Evolutionary conservation across 2,888 invertebrate species (phyloP).

Genomic region (Operophtera brumata): DNA sequence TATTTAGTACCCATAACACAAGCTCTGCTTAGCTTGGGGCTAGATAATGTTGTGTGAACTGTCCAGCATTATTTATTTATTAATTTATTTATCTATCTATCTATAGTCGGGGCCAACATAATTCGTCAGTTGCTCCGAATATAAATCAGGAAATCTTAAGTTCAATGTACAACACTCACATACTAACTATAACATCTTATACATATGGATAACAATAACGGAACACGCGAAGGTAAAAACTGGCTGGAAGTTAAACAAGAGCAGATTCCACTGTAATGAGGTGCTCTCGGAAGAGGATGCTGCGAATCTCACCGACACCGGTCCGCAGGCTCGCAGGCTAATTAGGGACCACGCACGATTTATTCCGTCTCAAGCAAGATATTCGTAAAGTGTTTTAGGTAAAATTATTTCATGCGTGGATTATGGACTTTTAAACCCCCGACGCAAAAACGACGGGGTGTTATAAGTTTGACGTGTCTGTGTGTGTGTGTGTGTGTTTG

Average conservation of each 20-base stretch:
- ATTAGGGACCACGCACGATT: constrained; percentile 23
- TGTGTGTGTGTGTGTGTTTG: too few species aligned
- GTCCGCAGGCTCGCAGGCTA: constrained; percentile 29
- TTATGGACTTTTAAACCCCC: not conserved
- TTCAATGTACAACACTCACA: not conserved
- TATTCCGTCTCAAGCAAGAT: constrained; percentile 14
- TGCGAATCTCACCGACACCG: constrained; percentile 36
- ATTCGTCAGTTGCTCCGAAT: too few species aligned
- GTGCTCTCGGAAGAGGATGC: constrained; percentile 43
- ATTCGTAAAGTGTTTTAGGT: constrained; percentile 12
- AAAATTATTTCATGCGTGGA: constrained; percentile 9
- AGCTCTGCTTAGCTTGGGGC: too few species aligned
- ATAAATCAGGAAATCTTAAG: not conserved
- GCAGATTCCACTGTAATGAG: constrained; percentile 72
- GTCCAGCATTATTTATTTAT: too few species aligned
- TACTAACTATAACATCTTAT: not conserved
- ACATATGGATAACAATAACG: constrained; percentile 24
- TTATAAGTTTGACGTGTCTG: too few species aligned
- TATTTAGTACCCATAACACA: too few species aligned
- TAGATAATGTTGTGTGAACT: too few species aligned
- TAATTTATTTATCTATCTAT: too few species aligned
- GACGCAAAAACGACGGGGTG: too few species aligned
- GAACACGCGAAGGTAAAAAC: constrained; percentile 23
- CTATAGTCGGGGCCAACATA: too few species aligned
- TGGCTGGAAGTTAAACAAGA: constrained; percentile 55